Evolutionary conservation across 1,140 invertebrate species (phyloP), one percentile per base, ranked within the genome.

Genomic region (Drosophila pandora): DNA sequence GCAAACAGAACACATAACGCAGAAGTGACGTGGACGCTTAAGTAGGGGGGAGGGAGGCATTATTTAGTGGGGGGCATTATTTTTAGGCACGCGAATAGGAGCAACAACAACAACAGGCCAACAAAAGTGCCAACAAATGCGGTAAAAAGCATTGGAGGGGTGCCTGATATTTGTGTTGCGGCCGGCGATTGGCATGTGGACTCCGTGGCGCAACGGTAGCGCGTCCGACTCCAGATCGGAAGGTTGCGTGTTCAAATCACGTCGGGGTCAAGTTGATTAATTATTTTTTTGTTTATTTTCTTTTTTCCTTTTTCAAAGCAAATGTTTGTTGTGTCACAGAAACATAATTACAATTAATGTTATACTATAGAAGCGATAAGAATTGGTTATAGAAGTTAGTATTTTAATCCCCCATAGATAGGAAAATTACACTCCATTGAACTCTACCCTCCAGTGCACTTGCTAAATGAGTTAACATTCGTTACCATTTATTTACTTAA

Each of bases 231-330:
- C 97, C 97, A 97, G 97, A 98, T 97, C 96, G 97, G 96, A 97
- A 98, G 96, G 97, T 96, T 97, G 96, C 96, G 96, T 97, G 96
- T 97, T 98, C 97, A 96, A 97, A 97, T 97, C 96, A 97, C 96
- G 96, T 97, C 96, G 96, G 96, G 96, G 96, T 97, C 96, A 47
- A 47, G 43, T 10, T 9, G 17, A 22, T 1, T 7, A 47, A 23
- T 45, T 21, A 21, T 21, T 45, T 45, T 17, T 21, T 45, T 47
- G 22, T 47, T 23, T 22, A 17, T 47, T 47, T 45, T 47, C 23
- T 47, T 23, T 22, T 22, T 47, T 47, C 9, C 3, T 21, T 47
- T 37, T 37, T 37, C 3, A 2, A 12, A 37, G 34, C 34, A 6
- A 28, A 28, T 5, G 25, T 28, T 28, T 28, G 25, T 13, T 41